phyloP scores from a whole-genome alignment of 2,888 invertebrate genomes.

The Leptinotarsa juncta region DNA sequence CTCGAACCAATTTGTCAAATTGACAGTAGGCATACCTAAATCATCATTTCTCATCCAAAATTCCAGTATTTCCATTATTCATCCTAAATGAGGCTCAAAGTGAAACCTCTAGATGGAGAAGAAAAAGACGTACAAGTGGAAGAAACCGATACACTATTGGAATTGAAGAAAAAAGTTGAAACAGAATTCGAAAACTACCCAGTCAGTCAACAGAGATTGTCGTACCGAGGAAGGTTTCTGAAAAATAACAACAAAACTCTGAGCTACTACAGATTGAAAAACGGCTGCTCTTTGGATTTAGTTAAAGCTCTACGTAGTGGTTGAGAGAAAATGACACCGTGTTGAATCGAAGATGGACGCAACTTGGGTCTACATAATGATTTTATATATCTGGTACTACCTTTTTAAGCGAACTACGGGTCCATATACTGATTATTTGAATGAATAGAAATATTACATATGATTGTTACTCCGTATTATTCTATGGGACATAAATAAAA shows the following conservation, averaged over 20 bases:
- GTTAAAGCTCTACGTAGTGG: conserved; percentile 49
- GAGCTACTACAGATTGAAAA: conserved; percentile 47
- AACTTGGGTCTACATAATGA: conserved; percentile 14
- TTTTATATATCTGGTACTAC: conserved; percentile 35
- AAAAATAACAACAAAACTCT: conserved; percentile 47
- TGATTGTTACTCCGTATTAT: background rate
- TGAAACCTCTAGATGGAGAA: conserved; percentile 41
- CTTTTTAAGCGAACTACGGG: conserved; percentile 23
- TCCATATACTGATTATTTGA: background rate
- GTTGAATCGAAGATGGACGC: conserved; percentile 9
- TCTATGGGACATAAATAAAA: background rate
- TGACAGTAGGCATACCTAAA: conserved; percentile 2
- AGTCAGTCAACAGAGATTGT: conserved; percentile 45
- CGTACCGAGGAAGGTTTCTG: conserved; percentile 44
- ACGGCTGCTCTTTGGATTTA: conserved; percentile 45
- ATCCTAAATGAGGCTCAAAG: conserved; percentile 37
- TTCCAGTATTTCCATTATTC: conserved; percentile 22
- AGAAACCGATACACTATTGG: conserved; percentile 40
- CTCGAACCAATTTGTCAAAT: background rate
- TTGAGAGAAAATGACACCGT: conserved; percentile 17
- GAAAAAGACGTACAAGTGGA: conserved; percentile 46
- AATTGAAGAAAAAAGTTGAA: conserved; percentile 44
- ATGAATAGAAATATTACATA: background rate
- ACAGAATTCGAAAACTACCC: conserved; percentile 42
- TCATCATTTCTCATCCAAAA: conserved; percentile 25